Base-by-base conservation (phyloP, 2,113 vertebrate genomes). In the Lathamus discolor region DNA sequence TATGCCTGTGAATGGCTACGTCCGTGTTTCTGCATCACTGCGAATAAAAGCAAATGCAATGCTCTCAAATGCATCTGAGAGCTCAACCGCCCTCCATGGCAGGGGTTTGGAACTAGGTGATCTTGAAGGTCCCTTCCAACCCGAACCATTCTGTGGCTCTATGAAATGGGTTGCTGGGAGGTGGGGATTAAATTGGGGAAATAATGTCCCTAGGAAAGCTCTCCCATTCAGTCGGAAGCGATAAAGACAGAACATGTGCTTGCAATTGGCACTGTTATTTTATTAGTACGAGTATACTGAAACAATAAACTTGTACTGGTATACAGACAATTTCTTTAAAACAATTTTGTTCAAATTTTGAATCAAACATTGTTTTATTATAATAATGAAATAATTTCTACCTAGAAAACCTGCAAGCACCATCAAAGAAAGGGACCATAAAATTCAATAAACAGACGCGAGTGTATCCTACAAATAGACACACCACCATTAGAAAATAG, bases 401-500 rank as follows among this genome's bases (percentile, higher is more conserved):
- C 98, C 98, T 99, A 99, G 98, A 99, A 99, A 99, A 99, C 98
- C 98, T 99, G 99, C 98, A 98, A 99, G 99, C 99, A 99, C 99
- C 99, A 99, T 99, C 98, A 99, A 99, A 99, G 98, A 98, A 99
- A 99, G 98, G 98, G 98, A 99, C 98, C 99, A 99, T 99, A 98
- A 99, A 98, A 99, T 99, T 99, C 98, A 98, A 98, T 98, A 98
- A 98, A 99, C 99, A 99, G 98, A 99, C 98, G 98, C 98, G 98
- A 98, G 98, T 99, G 98, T 98, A 98, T 98, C 98, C 98, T 98
- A 99, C 98, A 99, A 99, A 99, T 98, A 99, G 98, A 99, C 98
- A 98, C 98, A 98, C 98, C 98, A 98, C 97, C 98, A 98, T 99
- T 99, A 99, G 98, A 99, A 99, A 99, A 99, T 98, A 96, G 98